Evolutionary conservation across 2,797 vertebrate species (phyloP), one percentile per base, ranked within the genome.

Genomic region (Bryconaethiops microstoma): DNA sequence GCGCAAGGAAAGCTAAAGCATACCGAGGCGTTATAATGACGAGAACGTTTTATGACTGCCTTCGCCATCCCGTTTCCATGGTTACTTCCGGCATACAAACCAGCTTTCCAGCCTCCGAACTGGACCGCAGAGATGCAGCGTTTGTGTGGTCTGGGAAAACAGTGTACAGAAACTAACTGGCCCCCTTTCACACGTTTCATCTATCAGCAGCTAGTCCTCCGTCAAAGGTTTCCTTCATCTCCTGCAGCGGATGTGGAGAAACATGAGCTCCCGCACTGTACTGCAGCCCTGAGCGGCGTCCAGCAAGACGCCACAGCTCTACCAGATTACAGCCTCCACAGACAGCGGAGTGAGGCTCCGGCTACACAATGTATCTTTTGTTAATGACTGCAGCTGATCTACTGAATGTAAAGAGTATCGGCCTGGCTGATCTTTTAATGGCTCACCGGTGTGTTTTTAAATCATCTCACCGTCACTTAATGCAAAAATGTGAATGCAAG

Each of bases 141-240:
- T 12, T 48, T 52, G 69, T 39, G 69, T 35, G 25, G 69, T 54
- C 25, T 8, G 16, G 29, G 23, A 35, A 35, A 19, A 54, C 14
- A 19, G 14, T 25, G 50, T 10, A 35, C 17, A 54, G 23, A 52
- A 54, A 8, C 69, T 3, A 35, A 55, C 55, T n/a, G 50, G 19
- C 14, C 4, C 2, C 12, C 17, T 71, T 17, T 50, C 10, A 2
- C 12, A 14, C n/a, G 3, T 69, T 29, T 29, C 48, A 8, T 64
- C 25, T 6, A 10, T 29, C 59, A 12, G 23, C 23, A 1, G 14
- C 23, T 14, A 2, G 4, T 40, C 35, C 9, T 14, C 81, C 29
- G 69, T 91, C 87, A 90, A 89, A 88, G 88, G 84, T 60, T 42
- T 76, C 88, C 92, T 93, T 92, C 88, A 92, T 86, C 77, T 85